phyloP scores from a whole-genome alignment of 2,888 invertebrate genomes.

The Drosophila leonis region DNA sequence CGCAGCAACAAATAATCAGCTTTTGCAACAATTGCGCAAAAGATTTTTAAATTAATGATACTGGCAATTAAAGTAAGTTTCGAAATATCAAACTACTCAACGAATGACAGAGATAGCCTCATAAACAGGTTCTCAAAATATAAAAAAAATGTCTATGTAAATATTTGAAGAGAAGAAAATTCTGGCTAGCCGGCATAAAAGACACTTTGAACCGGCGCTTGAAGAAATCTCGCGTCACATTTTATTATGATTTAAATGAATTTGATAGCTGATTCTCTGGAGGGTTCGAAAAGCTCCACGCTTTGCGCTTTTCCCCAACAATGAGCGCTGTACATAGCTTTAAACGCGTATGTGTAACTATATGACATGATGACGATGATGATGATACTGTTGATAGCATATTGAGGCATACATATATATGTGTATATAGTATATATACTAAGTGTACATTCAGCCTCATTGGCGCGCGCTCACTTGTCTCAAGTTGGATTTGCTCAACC shows the following conservation, averaged over 20 bases:
- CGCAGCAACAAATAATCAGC: slow-evolving; percentile 47
- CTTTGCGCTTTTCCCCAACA: slow-evolving; percentile 40
- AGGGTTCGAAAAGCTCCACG: slow-evolving; percentile 41
- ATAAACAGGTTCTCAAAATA: slow-evolving; percentile 27
- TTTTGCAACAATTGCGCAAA: slow-evolving; percentile 44
- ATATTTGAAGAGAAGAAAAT: slow-evolving; percentile 18
- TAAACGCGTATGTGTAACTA: slow-evolving; percentile 5
- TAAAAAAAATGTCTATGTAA: neutral
- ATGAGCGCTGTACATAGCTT: slow-evolving; percentile 26
- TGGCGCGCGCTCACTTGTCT: slow-evolving; percentile 65
- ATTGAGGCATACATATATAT: slow-evolving; percentile 24
- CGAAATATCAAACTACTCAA: slow-evolving; percentile 40
- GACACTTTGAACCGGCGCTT: slow-evolving; percentile 46
- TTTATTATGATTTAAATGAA: slow-evolving; percentile 79
- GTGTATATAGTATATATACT: slow-evolving; percentile 52
- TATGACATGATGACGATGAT: slow-evolving; percentile 18
- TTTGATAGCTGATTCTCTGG: slow-evolving; percentile 68
- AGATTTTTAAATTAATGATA: slow-evolving; percentile 60
- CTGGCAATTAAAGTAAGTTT: slow-evolving; percentile 48
- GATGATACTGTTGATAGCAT: slow-evolving; percentile 44
- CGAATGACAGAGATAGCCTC: slow-evolving; percentile 1
- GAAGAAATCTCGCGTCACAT: slow-evolving; percentile 57
- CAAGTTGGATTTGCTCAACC: slow-evolving; percentile 47
- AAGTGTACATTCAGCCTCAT: slow-evolving; percentile 68
- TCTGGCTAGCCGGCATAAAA: slow-evolving; percentile 27